Percentiles rank a stretch among this genome's conserved stretches.
Conservation (phyloP, 2,888 invertebrate genomes). For the Allacma fusca region DNA sequence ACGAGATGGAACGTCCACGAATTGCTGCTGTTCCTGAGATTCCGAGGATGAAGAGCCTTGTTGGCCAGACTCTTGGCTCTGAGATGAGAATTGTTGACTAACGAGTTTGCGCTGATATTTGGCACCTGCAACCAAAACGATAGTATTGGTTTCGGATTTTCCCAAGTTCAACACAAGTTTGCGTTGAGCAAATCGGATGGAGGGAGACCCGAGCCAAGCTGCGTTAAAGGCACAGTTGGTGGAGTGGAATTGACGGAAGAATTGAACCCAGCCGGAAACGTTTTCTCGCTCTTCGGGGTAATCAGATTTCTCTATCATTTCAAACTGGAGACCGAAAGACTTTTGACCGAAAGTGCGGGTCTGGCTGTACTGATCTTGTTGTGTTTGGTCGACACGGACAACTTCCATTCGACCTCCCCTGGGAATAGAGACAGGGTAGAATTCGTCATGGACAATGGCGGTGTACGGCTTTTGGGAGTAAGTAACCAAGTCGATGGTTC, state of each 20-base stretch:
- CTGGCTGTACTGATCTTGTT: constrained; percentile 34
- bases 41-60: background rate
- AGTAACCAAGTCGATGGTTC: constrained; percentile 59
- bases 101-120: too few species aligned
- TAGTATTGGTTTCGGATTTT: constrained; percentile 58
- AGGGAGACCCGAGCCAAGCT: constrained; percentile 50
- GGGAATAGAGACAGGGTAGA: constrained; percentile 53
- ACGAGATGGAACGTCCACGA: too few species aligned
- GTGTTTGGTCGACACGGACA: constrained; percentile 48
- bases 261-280: constrained; percentile 50
- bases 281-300: constrained; percentile 53
- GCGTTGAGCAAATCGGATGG: constrained; percentile 53
- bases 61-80: constrained; percentile 41
- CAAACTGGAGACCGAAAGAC: constrained; percentile 50
- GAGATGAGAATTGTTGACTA: constrained; percentile 28
- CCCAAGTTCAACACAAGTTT: constrained; percentile 55
- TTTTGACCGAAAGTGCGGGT: constrained; percentile 45
- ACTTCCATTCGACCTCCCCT: constrained; percentile 58
- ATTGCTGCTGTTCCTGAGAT: constrained; percentile 29
- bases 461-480: constrained; percentile 57
- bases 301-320: constrained; percentile 51
- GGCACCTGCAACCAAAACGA: too few species aligned
- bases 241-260: constrained; percentile 50
- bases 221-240: constrained; percentile 49
- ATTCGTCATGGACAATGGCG: constrained; percentile 57